Conservation (phyloP, 2,113 vertebrate species). For the Scophthalmus maximus region DNA sequence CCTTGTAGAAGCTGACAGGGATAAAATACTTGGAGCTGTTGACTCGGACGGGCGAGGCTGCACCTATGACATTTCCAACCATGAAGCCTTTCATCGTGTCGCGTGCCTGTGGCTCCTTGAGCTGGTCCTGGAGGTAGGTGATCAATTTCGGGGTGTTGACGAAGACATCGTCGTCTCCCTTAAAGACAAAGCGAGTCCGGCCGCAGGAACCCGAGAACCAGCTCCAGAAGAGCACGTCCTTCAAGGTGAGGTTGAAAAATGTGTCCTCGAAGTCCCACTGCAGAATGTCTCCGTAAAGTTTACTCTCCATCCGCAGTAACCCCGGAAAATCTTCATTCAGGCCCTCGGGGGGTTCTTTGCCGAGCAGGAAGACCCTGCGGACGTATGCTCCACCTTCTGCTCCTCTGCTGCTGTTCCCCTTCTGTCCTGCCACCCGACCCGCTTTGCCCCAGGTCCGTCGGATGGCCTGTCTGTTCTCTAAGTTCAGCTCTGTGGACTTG, state of each 20-base stretch:
- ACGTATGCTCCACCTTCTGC: conserved; percentile 54
- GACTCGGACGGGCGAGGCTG: conserved; percentile 42
- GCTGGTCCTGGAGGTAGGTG: conserved; percentile 60
- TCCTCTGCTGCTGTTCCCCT: background rate
- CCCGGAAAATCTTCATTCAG: background rate
- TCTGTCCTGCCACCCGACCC: conserved; percentile 57
- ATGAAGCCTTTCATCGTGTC: conserved; percentile 67
- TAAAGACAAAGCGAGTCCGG: conserved; percentile 73
- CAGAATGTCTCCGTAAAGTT: conserved; percentile 75
- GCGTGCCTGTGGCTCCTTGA: conserved; percentile 1
- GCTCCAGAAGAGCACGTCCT: conserved; percentile 83
- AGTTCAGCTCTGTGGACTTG: conserved; percentile 73
- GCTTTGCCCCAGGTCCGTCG: conserved; percentile 78
- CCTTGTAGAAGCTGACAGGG: conserved; percentile 77
- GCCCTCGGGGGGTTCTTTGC: conserved; percentile 31
- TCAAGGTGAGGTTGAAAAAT: conserved; percentile 84
- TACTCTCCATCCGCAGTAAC: conserved; percentile 67
- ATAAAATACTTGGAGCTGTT: conserved; percentile 80
- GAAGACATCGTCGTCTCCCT: conserved; percentile 84
- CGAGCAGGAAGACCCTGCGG: conserved; percentile 80
- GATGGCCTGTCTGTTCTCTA: conserved; percentile 78
- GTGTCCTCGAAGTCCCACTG: conserved; percentile 84
- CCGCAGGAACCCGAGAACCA: conserved; percentile 76
- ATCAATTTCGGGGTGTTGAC: conserved; percentile 77
- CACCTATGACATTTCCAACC: conserved; percentile 73